Evolutionary conservation across 1,140 invertebrate genomes (phyloP), one percentile per base, ranked within the genome.

Genomic region (Drosophila asahinai): DNA sequence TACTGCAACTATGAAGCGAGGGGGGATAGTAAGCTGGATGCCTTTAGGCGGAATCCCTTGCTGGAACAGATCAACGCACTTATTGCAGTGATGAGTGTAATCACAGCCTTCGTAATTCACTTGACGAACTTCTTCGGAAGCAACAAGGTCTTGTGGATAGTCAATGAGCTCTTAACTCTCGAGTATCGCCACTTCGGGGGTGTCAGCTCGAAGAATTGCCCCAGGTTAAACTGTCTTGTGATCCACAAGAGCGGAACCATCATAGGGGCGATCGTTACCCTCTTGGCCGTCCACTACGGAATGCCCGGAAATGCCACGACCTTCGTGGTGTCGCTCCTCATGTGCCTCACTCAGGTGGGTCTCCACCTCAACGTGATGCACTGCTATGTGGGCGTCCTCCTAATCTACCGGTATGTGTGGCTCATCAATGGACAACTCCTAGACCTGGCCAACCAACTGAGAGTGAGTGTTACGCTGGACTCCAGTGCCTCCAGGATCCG

Each of bases 321-420:
- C 3, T 0, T 7, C 8, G 0, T 12, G 4, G 2, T 38, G 11
- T 6, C 27, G 0, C 0, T 62, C 3, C 11, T 54, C 1, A 22
- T 59, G n/a, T 40, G 43, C 25, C 6, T 78, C 3, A 30, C 33
- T 0, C 42, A 43, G 15, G 1, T 78, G 17, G n/a, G 11, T 2
- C 7, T 47, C 7, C 25, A 51, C 7, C 22, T 78, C 2, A 22
- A 48, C 8, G 19, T 58, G 1, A 70, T 74, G 62, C 83, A 87
- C 6, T 82, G 54, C 19, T 52, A 60, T 40, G 5, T 86, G n/a
- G 62, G 48, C 0, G n/a, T 82, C 0, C 25, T 82, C 1, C 30
- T 38, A 1, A 75, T 80, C 27, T 86, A 86, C 51, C 70, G 83
- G 1, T 65, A 47, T 22, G 9, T 80, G 0, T 86, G 83, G 83